Percentiles rank a stretch among this genome's conserved stretches.
These are phyloP conservation scores for Deroptyus accipitrinus DNA, from an alignment of 2,113 vertebrate species.

Conservation along the genomic window DNA sequence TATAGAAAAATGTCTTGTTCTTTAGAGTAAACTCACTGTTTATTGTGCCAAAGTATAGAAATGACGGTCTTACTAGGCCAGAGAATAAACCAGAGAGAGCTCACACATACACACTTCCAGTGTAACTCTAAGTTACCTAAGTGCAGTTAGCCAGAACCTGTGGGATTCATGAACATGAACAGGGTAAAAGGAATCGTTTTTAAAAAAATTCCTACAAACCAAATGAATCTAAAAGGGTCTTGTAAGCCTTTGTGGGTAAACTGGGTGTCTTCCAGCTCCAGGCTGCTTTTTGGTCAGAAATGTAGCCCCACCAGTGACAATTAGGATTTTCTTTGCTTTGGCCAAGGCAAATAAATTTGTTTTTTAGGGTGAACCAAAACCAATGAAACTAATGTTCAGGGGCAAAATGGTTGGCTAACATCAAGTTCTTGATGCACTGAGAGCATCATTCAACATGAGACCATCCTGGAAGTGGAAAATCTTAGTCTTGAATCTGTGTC, in stretches of 20 bases:
- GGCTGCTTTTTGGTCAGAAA: not conserved
- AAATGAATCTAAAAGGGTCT: not conserved
- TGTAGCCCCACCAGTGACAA: not conserved
- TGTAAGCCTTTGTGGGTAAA: not conserved
- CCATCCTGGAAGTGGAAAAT: conserved; percentile 52
- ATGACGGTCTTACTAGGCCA: not conserved
- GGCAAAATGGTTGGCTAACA: not conserved
- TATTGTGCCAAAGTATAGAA: not conserved
- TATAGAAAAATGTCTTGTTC: not conserved
- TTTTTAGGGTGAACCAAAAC: conserved; percentile 22
- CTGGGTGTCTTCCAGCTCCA: not conserved
- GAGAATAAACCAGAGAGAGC: not conserved
- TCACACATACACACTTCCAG: not conserved
- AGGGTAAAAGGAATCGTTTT: not conserved
- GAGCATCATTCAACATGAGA: conserved; percentile 15
- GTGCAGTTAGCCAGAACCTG: not conserved
- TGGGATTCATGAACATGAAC: not conserved
- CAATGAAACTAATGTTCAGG: conserved; percentile 47
- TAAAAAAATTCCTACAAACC: not conserved
- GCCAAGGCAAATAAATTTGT: conserved; percentile 15
- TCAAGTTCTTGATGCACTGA: conserved; percentile 4
- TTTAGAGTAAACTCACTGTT: not conserved
- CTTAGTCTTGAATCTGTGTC: conserved; percentile 41
- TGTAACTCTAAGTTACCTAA: not conserved
- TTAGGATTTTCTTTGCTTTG: not conserved